A percentile compares a stretch with the other conserved stretches of the same genome.
These are phyloP conservation scores for Drosophila nikananu DNA, from an alignment of 1,140 invertebrate species.

Conservation along the genomic window DNA sequence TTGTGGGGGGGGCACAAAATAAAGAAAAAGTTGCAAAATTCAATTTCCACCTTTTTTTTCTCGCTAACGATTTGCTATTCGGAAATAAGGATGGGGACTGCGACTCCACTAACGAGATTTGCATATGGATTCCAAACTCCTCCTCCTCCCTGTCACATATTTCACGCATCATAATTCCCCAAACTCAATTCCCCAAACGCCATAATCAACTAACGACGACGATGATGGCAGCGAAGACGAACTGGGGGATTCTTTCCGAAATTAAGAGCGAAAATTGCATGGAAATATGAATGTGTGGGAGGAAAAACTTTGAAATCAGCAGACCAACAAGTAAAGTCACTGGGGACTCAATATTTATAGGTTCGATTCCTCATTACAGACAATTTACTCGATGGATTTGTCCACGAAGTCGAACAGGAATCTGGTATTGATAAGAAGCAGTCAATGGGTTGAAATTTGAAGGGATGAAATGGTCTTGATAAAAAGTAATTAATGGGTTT, in stretches of 20 bases:
- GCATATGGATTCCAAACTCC: conserved; percentile 62
- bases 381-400: background rate
- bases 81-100: conserved; percentile 20
- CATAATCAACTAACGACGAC: conserved; percentile 71
- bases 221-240: conserved; percentile 41
- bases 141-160: conserved; percentile 16
- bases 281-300: conserved; percentile 57
- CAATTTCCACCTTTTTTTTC: conserved; percentile 63
- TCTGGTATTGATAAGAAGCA: background rate
- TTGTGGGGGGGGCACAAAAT: conserved; percentile 55
- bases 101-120: conserved; percentile 73
- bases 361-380: background rate
- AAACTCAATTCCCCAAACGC: conserved; percentile 74
- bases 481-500: background rate
- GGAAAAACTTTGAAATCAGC: conserved; percentile 72
- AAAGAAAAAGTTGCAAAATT: conserved; percentile 59
- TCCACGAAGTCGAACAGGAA: background rate
- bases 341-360: conserved; percentile 5
- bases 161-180: conserved; percentile 75
- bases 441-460: background rate
- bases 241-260: conserved; percentile 34
- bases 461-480: background rate
- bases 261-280: conserved; percentile 71
- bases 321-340: conserved; percentile 72
- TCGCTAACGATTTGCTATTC: conserved; percentile 58